Base-by-base conservation (phyloP, 2,888 invertebrate genomes). In the Trimorus sp. region DNA sequence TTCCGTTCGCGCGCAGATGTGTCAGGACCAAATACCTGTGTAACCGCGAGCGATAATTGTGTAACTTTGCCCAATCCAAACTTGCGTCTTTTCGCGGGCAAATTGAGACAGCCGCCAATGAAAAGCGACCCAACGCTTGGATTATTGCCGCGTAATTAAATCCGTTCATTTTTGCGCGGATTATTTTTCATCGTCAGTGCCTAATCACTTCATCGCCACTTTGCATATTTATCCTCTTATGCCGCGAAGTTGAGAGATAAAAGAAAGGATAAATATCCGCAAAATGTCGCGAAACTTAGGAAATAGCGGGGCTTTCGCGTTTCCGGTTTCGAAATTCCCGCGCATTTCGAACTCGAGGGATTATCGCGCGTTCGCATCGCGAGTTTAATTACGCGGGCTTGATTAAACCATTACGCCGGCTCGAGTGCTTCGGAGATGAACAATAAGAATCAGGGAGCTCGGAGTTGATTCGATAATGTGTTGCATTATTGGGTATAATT, bases 21-120 rank as follows among this genome's bases (percentile, higher is more conserved):
- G 76, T 83, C 83, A 73, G 62, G 68, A 79, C 79, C 83, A 83
- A 83, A 79, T 73, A 73, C 63, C 71, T 26, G 26, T 54, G 83
- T 68, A 83, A 83, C 83, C 83, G 76, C 83, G 37, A 79, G 79
- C 79, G 77, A 79, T 83, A 83, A 83, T 83, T 83, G 82, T 82
- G 82, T 70, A 83, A 83, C 70, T 83, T 77, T 83, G 63, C 49
- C 76, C 74, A 81, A 79, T 79, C 79, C 79, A 75, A 83, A 77
- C 83, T 83, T 73, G 51, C 69, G 65, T 79, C 79, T 83, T 77
- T 83, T 83, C 65, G 36, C 66, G 59, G 38, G 38, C 58, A 51
- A 76, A 76, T 76, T 62, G 60, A 71, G 76, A 76, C 68, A 71
- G 49, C 70, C 76, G 56, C 74, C 59, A 69, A 78, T 60, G 73